A percentile compares a stretch with the other conserved stretches of the same genome.
These are phyloP conservation scores for Dipus sagitta DNA, from an alignment of 2,797 vertebrate genomes.

Conservation along the genomic window DNA sequence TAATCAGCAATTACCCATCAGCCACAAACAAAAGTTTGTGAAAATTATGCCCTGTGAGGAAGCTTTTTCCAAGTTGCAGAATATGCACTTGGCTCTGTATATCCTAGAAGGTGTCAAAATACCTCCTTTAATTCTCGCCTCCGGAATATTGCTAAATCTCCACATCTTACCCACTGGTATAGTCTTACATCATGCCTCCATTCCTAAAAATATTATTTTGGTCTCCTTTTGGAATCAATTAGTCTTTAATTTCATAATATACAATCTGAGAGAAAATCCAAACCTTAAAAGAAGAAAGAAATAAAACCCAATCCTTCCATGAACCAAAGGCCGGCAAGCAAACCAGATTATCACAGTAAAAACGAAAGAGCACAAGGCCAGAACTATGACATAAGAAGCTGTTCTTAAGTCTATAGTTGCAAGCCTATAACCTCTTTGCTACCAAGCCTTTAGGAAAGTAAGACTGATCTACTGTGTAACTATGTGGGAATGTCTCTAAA, in stretches of 20 bases:
- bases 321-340: conserved; percentile 36
- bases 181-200: conserved; percentile 23
- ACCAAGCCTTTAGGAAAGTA: no score
- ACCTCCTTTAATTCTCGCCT: conserved; percentile 18
- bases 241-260: conserved; percentile 46
- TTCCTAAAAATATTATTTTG: conserved; percentile 36
- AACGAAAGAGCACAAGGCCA: not conserved
- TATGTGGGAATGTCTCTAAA: not conserved
- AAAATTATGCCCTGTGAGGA: conserved; percentile 58
- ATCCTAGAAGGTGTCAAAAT: not conserved
- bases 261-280: not conserved
- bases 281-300: not conserved
- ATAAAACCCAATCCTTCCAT: not conserved
- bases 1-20: conserved; percentile 79
- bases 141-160: conserved; percentile 19
- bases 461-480: not conserved
- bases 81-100: conserved; percentile 33
- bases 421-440: no score
- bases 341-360: conserved; percentile 12
- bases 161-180: not conserved
- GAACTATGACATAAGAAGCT: not conserved
- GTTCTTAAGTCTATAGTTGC: no score
- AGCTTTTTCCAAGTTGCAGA: conserved; percentile 34
- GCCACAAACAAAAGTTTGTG: conserved; percentile 80
- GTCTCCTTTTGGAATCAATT: conserved; percentile 20